Evolutionary conservation across 2,888 invertebrate genomes (phyloP), one percentile per base, ranked within the genome.

Genomic region (Lymantria dispar): DNA sequence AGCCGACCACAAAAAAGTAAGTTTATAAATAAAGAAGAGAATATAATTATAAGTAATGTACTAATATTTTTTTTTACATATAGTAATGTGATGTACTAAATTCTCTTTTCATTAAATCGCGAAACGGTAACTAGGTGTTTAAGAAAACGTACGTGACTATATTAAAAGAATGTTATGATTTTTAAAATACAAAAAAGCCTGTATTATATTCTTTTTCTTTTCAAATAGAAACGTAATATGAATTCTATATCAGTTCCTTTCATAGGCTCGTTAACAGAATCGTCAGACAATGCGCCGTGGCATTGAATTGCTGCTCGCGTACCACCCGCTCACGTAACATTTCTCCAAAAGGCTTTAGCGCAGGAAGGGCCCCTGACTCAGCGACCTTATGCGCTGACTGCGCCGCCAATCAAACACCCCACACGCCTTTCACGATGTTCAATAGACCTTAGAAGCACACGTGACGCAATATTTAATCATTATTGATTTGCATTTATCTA

Each of bases 291-390:
- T 75, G 61, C 70, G 72, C 59, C 69, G 52, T 71, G 72, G 63
- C 80, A 83, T 87, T 87, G 80, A 67, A 58, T 64, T 87, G 76
- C 85, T 48, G 61, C 47, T 66, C 81, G 85, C 87, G 85, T 88
- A 70, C 72, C 70, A 72, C 69, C n/a, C 63, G 78, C 78, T 85
- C 83, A 85, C 87, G 78, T 87, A 86, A 86, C 80, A 63, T 73
- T 75, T 77, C 85, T 83, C 73, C 74, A 87, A 83, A 85, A 78
- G 87, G 87, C 70, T 60, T 58, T 70, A 63, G 70, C 75, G 74
- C 86, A 87, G 89, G 87, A 88, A 89, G 87, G 78, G 82, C 81
- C 78, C 75, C 80, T 87, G 87, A 88, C 81, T 87, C 84, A 83
- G 76, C 85, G 81, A 74, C 83, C 85, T 78, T 79, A 68, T 69